Conservation (phyloP, 2,888 invertebrate genomes). For the Unio pictorum region DNA sequence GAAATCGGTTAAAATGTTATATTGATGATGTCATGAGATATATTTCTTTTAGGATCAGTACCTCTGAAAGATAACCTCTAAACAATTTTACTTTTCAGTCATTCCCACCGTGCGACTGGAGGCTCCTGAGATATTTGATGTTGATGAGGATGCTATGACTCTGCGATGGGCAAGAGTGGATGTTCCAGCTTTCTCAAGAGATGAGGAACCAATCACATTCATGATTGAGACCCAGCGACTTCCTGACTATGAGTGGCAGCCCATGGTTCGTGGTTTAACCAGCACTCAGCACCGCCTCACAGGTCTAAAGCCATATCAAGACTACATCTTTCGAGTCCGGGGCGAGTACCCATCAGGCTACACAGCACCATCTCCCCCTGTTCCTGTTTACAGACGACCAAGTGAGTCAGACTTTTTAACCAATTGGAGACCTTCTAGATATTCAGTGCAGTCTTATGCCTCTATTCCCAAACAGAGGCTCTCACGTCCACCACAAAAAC, state of each 20-base stretch:
- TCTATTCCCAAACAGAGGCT: too few relatives aligned
- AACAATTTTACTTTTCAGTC: conserved; percentile 34
- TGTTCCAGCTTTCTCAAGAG: conserved; percentile 48
- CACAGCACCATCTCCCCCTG: conserved; percentile 94
- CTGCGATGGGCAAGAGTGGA: conserved; percentile 59
- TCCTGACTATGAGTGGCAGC: conserved; percentile 59
- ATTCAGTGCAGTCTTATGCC: not conserved
- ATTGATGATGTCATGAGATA: too few relatives aligned
- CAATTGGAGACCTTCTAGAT: conserved; percentile 7
- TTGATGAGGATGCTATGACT: conserved; percentile 48
- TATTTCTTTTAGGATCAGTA: too few relatives aligned
- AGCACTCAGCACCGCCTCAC: conserved; percentile 55
- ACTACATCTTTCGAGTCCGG: conserved; percentile 94
- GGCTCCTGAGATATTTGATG: conserved; percentile 51
- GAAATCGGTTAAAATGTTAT: not conserved
- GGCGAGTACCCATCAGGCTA: conserved; percentile 93
- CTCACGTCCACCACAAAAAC: not conserved
- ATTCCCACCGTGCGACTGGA: conserved; percentile 60
- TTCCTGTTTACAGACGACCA: conserved; percentile 71
- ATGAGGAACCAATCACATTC: conserved; percentile 58
- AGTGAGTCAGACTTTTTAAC: conserved; percentile 45
- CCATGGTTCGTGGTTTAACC: conserved; percentile 53
- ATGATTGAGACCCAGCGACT: conserved; percentile 58
- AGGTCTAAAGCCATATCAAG: conserved; percentile 87
- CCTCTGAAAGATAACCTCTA: too few relatives aligned